Evolutionary conservation across 2,113 vertebrate genomes (phyloP).

Genomic region (Sarotherodon lohbergeri): DNA sequence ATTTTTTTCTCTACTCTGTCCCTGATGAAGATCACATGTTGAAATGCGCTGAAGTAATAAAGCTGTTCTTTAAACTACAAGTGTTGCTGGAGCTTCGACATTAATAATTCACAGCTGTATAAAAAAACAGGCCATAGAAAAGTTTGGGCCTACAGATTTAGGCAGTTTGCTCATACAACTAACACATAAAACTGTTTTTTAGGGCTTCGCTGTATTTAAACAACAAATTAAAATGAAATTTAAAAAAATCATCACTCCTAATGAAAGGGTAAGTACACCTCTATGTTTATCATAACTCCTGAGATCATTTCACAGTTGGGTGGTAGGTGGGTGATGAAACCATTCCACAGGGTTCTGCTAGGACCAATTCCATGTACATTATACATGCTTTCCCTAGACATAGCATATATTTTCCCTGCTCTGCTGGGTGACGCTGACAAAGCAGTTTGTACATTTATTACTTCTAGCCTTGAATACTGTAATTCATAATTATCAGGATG

Average conservation of each 20-base stretch:
- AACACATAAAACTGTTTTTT: not conserved
- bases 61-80: not conserved
- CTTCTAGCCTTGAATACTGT: not conserved
- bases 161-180: not conserved
- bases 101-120: not conserved
- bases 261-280: not conserved
- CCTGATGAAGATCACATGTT: not conserved
- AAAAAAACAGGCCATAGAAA: not conserved
- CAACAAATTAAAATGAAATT: not conserved
- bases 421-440: not conserved
- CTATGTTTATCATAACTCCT: not conserved
- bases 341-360: not conserved
- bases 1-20: not conserved
- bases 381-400: not conserved
- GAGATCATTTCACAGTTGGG: not conserved
- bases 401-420: not conserved
- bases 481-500: not conserved
- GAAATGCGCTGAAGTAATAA: not conserved
- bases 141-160: not conserved
- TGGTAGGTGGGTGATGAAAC: not conserved
- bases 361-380: not conserved
- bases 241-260: not conserved
- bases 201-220: not conserved
- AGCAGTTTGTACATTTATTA: not conserved
- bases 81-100: not conserved